Base-by-base conservation (phyloP, 2,888 invertebrate genomes). In the Temnothorax unifasciatus region DNA sequence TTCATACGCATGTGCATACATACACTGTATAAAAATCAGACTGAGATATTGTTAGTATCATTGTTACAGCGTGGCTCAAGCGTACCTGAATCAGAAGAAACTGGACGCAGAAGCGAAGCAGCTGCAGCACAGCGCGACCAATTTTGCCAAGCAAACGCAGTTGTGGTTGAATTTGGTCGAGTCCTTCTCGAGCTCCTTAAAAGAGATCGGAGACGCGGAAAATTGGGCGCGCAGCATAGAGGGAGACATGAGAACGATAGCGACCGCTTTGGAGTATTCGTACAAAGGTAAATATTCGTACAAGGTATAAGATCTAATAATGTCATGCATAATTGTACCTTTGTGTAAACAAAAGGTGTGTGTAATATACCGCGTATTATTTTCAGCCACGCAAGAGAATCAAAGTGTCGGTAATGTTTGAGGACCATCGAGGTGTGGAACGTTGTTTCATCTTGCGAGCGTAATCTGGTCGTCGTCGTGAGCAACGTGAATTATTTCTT, bases 191-290 rank as follows among this genome's bases (percentile, higher is more conserved):
- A 97, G 97, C 93, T 97, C 98, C 0, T 95, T 98, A 2, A 98
- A 99, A 96, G 99, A 99, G 96, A 97, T 99, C 79, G 99, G 99
- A 0, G 99, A 99, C 96, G 99, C 99, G 0, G 99, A 99, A 94
- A 99, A 99, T 94, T 99, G 99, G 99, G 98, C 99, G 0, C 97
- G 97, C 89, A 99, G 98, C 89, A 99, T 99, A 92, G 99, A 99
- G 95, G 97, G 97, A 85, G 99, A 99, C 94, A 98, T 99, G 97
- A 97, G 97, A 93, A 97, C 98, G 2, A 97, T 99, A 88, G 97
- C 98, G 9, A 97, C 97, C 90, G 98, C 99, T 29, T 96, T 99
- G 87, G 99, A 99, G 95, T 97, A 98, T 95, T 99, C 99, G 13
- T 99, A 99, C 94, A 98, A 98, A 96, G 97, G 29, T 29, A 29